Percentiles rank a stretch among this genome's conserved stretches.
phyloP scores from a whole-genome alignment of 2,888 invertebrate genomes.

The Iselma pallidipennis region DNA sequence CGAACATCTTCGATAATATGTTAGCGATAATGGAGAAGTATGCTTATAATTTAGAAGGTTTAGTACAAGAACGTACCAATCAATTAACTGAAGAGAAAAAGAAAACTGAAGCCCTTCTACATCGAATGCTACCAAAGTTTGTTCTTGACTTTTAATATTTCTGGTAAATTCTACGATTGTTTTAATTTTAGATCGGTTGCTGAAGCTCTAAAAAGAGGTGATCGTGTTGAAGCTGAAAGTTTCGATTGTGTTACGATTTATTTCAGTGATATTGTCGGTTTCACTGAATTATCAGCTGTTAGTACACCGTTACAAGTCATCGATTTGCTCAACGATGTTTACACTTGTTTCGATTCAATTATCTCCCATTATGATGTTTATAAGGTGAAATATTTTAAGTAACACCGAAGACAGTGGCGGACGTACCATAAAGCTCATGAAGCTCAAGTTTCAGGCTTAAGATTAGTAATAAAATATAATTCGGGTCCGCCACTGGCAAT shows the following conservation, averaged over 20 bases:
- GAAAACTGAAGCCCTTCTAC: constrained; percentile 80
- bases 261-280: constrained; percentile 85
- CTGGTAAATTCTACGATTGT: background rate
- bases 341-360: constrained; percentile 86
- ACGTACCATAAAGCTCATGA: no score
- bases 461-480: no score
- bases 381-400: constrained; percentile 63
- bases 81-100: constrained; percentile 82
- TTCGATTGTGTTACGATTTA: constrained; percentile 83
- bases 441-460: no score
- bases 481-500: no score
- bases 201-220: constrained; percentile 76
- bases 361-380: constrained; percentile 86
- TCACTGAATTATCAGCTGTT: constrained; percentile 76
- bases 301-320: constrained; percentile 85
- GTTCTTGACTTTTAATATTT: background rate
- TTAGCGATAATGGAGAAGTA: constrained; percentile 90
- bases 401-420: background rate
- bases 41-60: constrained; percentile 80
- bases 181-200: constrained; percentile 71
- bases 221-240: constrained; percentile 78
- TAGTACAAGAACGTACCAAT: constrained; percentile 82
- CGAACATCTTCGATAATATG: constrained; percentile 90
- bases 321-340: constrained; percentile 83
- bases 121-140: constrained; percentile 84